These are phyloP conservation scores for Cepaea hortensis DNA, from an alignment of 2,888 invertebrate species.

Conservation along the genomic window DNA sequence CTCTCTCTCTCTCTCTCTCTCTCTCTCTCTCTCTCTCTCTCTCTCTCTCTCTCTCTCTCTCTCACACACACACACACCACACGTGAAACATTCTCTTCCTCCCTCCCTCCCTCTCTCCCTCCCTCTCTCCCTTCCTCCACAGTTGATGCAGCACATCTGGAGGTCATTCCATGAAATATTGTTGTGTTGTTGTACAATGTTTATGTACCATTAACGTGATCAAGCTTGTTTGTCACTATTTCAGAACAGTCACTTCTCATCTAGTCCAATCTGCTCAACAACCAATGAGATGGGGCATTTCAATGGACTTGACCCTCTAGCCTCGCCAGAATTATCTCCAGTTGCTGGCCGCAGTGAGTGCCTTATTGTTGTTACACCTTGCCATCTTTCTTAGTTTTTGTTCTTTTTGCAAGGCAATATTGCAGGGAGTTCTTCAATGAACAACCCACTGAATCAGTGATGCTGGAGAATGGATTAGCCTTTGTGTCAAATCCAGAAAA, in stretches of 20 bases:
- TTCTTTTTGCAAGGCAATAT: not conserved
- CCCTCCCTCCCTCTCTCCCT: no score
- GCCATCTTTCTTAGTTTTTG: not conserved
- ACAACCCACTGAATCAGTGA: not conserved
- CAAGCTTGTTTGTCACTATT: not conserved
- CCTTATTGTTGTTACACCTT: constrained; percentile 30
- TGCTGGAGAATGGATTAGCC: not conserved
- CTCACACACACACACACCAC: no score
- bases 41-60: no score
- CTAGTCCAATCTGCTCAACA: constrained; percentile 68
- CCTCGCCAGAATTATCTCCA: constrained; percentile 69
- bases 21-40: no score
- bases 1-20: no score
- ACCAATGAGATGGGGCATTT: constrained; percentile 34
- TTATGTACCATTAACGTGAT: no score
- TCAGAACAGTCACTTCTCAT: constrained; percentile 69
- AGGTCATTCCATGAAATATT: no score
- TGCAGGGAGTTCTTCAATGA: not conserved
- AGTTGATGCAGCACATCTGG: no score
- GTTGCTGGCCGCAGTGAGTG: constrained; percentile 58
- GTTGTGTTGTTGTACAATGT: no score
- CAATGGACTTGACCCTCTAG: constrained; percentile 61
- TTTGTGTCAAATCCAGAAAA: no score
- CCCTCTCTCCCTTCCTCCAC: no score
- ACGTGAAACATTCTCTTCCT: no score